Base-by-base conservation (phyloP, 2,113 vertebrate genomes). In the Mastomys natalensis region DNA sequence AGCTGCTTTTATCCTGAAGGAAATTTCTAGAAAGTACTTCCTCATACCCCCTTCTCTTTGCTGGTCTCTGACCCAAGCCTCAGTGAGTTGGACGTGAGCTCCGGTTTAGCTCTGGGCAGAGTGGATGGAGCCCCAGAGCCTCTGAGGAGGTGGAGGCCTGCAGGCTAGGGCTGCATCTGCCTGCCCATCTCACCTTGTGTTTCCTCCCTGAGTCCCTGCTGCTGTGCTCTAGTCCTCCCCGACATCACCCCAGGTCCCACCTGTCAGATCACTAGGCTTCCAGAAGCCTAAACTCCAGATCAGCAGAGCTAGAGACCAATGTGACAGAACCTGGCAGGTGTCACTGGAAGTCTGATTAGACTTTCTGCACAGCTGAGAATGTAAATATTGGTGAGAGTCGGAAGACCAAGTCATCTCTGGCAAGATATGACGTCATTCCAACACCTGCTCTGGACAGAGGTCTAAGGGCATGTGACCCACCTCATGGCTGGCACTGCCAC, bases 401-500 rank as follows among this genome's bases (percentile, higher is more conserved):
- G 96, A 53, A 94, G 95, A 87, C 97, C 31, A 48, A 92, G 85
- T 0, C 64, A 37, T 34, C 29, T 92, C 92, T 94, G 87, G 66
- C 73, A 45, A 91, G 88, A 78, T 48, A 89, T 98, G 98, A 98
- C 92, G 97, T 98, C 98, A 98, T 64, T 87, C 66, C 0, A 64
- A 95, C 90, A 97, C 89, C 98, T 99, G 98, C 97, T 98, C 97
- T 98, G 95, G 97, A 78, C 78, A 21, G 87, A 94, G 96, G 97
- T 66, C 93, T 34, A 84, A 95, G 72, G 96, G 95, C 93, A 70
- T 95, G 96, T 93, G 97, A 97, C 72, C 85, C 10, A 2, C 93
- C 94, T 81, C 58, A 90, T 87, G 88, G 90, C 96, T 93, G 97
- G 97, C 96, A 96, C 97, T 92, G 97, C 93, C 97, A 96, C 97